Base-by-base conservation (phyloP, 2,888 invertebrate genomes). In the Metellina segmentata region DNA sequence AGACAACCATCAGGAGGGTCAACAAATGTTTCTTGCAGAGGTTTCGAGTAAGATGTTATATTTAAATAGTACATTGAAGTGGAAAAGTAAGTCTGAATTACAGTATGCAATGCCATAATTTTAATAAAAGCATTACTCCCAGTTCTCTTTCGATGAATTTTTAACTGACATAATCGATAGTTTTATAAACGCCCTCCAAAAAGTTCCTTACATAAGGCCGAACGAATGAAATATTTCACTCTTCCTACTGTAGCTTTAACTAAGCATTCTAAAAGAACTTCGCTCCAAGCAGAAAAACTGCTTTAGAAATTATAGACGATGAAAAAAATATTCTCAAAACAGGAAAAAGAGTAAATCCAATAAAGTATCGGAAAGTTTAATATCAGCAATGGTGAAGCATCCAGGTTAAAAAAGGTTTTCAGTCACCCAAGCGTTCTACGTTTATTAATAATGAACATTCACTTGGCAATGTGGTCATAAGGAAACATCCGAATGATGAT, bases 371-470 rank as follows among this genome's bases (percentile, higher is more conserved):
- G 5, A 61, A 61, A 61, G 61, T 61, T 61, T 61, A 61, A 61
- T 61, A 61, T 61, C 11, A n/a, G n/a, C n/a, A n/a, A n/a, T n/a
- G 61, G 61, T 61, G 5, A 61, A 16, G 61, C 61, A n/a, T n/a
- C n/a, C n/a, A 34, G 34, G 34, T 34, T 34, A 34, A 34, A 34
- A 34, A 34, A 34, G 34, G 34, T 11, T 61, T 61, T 61, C 61
- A 61, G 61, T 61, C 6, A 61, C 61, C 16, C 34, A 34, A 34
- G 34, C 34, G 34, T 51, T 52, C 53, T 61, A n/a, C 74, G 16
- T 75, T 72, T 52, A 82, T 85, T 85, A 85, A 85, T 85, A 85
- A 85, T 74, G 85, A 74, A 74, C 74, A 74, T 85, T 85, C 85
- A 85, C 75, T 79, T 53, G 19, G 85, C 53, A 4, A 49, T 48